These are phyloP conservation scores for Paracentrotus lividus DNA, from an alignment of 53 echinoderm and acorn worm genomes.

Conservation along the genomic window DNA sequence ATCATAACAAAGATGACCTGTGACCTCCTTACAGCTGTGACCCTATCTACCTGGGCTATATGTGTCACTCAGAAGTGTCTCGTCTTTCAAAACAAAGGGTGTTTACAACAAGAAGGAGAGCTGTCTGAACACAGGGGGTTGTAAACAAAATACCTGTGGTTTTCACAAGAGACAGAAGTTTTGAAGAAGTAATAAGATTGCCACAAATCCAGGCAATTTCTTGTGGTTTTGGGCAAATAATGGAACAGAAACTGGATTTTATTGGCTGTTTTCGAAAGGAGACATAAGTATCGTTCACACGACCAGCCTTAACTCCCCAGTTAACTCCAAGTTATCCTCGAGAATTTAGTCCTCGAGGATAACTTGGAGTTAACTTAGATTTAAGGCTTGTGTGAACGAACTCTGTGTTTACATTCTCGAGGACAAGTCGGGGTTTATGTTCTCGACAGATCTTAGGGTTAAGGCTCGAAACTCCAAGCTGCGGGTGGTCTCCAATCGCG, in stretches of 20 bases:
- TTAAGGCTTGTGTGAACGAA: no score
- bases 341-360: constrained; percentile 3
- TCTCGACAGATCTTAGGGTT: no score
- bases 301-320: background rate
- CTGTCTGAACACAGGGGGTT: background rate
- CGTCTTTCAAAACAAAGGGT: constrained; percentile 31
- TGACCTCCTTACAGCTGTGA: background rate
- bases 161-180: background rate
- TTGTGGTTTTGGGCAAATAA: constrained; percentile 1
- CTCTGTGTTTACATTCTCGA: no score
- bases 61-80: constrained; percentile 1
- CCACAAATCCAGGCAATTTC: background rate
- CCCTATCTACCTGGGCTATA: background rate
- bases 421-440: no score
- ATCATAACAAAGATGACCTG: background rate
- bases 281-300: background rate
- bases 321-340: background rate
- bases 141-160: constrained; percentile 66
- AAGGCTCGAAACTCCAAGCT: no score
- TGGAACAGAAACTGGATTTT: constrained; percentile 36
- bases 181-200: constrained; percentile 18
- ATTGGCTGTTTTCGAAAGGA: constrained; percentile 1
- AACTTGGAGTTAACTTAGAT: no score
- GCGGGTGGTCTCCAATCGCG: no score
- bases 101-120: constrained; percentile 36